These are phyloP conservation scores for Anguilla marmorata DNA, from an alignment of 2,797 vertebrate species.

Conservation along the genomic window DNA sequence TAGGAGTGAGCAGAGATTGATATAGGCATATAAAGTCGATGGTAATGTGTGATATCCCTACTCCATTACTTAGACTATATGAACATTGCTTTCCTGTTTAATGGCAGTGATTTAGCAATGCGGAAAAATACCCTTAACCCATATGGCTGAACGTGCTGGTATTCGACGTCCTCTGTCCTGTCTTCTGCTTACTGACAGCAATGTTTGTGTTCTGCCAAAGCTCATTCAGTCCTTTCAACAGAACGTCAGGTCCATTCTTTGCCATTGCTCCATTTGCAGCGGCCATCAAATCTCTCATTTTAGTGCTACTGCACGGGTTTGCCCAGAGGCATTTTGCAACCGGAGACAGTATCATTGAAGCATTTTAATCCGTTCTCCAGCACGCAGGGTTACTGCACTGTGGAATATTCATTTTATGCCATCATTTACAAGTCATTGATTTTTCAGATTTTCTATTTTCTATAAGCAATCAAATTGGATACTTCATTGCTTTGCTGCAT, in stretches of 20 bases:
- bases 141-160: background rate
- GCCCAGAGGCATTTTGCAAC: background rate
- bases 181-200: background rate
- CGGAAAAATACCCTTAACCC: background rate
- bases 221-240: background rate
- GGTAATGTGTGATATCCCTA: background rate
- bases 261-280: background rate
- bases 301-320: background rate
- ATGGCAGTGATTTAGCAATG: background rate
- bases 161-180: background rate
- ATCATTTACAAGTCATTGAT: background rate
- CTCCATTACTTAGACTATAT: background rate
- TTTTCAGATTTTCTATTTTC: constrained; percentile 3
- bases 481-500: background rate
- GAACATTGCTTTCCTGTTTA: background rate
- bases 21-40: background rate
- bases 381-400: background rate
- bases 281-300: background rate
- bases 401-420: background rate
- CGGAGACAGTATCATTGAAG: background rate
- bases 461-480: background rate
- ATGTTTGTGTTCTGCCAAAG: background rate
- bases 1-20: background rate
- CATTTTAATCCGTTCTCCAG: background rate
- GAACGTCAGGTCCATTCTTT: background rate